Evolutionary conservation across 2,888 invertebrate genomes (phyloP).

Genomic region (Julus scanicus): DNA sequence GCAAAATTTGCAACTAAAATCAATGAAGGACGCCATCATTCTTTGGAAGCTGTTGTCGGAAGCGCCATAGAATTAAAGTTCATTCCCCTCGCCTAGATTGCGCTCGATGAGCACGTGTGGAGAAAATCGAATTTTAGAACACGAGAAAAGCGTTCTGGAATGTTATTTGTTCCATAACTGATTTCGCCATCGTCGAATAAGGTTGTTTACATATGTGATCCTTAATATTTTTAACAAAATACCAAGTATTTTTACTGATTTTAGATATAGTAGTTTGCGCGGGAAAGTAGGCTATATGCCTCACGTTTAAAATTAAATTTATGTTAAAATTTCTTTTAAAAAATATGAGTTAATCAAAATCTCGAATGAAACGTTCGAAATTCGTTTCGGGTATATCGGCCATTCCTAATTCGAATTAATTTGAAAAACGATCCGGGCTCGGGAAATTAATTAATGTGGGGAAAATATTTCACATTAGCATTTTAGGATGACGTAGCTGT

Average conservation of each 20-base stretch:
- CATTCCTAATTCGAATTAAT: neutral
- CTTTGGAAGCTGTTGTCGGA: neutral
- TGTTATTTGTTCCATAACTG: neutral
- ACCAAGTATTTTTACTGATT: neutral
- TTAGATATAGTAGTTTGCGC: neutral
- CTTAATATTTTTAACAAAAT: neutral
- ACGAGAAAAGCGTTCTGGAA: constrained; percentile 13
- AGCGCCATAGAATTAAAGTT: neutral
- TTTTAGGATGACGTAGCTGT: neutral
- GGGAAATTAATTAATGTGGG: neutral
- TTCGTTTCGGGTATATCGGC: neutral
- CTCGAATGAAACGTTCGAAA: neutral
- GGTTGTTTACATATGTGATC: neutral
- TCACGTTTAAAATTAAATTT: neutral
- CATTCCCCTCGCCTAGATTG: neutral
- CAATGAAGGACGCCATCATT: neutral
- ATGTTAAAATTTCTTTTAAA: neutral
- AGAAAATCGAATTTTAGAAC: neutral
- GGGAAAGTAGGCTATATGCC: neutral
- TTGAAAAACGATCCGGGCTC: neutral
- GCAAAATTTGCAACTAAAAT: too few relatives aligned
- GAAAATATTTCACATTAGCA: neutral
- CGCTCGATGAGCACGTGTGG: neutral
- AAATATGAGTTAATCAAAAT: neutral
- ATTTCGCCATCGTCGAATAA: neutral